Conservation (phyloP, 2,888 invertebrate species). For the Lapara coniferarum region DNA sequence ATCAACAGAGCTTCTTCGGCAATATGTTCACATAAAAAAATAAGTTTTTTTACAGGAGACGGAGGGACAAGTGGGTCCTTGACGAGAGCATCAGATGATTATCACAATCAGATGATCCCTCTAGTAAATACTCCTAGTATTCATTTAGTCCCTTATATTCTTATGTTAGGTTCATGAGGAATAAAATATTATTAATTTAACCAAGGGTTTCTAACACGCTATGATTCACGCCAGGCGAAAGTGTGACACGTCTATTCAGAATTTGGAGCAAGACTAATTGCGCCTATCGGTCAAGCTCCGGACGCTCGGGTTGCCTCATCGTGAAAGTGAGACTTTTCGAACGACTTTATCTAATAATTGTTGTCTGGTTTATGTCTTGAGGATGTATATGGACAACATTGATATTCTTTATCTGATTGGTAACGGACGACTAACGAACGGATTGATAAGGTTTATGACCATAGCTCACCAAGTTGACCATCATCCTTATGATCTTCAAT, state of each 20-base stretch:
- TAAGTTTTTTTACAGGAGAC: no score
- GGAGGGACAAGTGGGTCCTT: no score
- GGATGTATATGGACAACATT: not conserved
- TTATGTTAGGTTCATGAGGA: not conserved
- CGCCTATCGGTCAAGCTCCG: not conserved
- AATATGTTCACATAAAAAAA: no score
- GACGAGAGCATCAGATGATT: no score
- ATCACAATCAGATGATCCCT: no score
- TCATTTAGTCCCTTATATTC: no score
- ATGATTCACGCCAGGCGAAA: slow-evolving; percentile 22
- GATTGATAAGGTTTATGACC: no score
- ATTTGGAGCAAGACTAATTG: slow-evolving; percentile 22
- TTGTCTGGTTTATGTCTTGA: not conserved
- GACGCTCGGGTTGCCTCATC: slow-evolving; percentile 22
- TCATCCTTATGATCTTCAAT: no score
- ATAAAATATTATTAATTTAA: not conserved
- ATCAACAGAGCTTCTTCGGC: no score
- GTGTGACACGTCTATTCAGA: slow-evolving; percentile 12
- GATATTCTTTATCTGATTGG: not conserved
- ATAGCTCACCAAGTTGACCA: no score
- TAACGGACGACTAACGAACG: no score
- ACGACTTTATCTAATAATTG: slow-evolving; percentile 15
- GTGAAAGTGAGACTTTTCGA: slow-evolving; percentile 23
- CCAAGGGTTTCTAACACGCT: slow-evolving; percentile 1
- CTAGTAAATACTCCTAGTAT: no score